These are phyloP conservation scores for Cochlearius cochlearius DNA, from an alignment of 2,113 vertebrate genomes.

Conservation along the genomic window DNA sequence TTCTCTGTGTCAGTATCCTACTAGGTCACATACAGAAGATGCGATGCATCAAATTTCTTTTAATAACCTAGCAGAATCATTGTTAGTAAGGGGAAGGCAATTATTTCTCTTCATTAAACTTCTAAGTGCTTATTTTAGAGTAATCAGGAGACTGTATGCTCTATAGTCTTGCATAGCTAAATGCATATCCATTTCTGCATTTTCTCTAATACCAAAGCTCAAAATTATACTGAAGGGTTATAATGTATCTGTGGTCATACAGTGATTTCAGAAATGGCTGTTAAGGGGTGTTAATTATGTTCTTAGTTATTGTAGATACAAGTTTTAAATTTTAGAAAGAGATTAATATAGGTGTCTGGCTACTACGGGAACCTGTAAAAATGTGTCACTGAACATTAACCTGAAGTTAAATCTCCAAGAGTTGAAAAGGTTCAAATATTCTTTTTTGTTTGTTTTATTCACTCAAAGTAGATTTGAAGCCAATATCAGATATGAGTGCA, in stretches of 20 bases:
- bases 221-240: background rate
- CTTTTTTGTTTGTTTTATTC: background rate
- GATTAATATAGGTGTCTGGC: background rate
- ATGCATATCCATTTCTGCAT: background rate
- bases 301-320: background rate
- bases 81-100: background rate
- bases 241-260: background rate
- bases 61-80: background rate
- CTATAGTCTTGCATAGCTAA: background rate
- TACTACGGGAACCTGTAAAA: background rate
- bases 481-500: background rate
- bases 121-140: background rate
- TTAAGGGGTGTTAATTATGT: background rate
- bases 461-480: background rate
- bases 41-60: background rate
- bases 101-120: background rate
- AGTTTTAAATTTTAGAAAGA: background rate
- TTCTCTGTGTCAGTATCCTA: background rate
- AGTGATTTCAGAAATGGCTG: background rate
- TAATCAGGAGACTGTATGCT: background rate
- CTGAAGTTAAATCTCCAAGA: background rate
- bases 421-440: background rate
- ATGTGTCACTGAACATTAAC: background rate
- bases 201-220: background rate
- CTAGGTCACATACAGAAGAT: background rate